Percentiles rank a stretch among this genome's conserved stretches.
Conservation (phyloP, 2,888 invertebrate genomes). For the Gymnocheta viridis region DNA sequence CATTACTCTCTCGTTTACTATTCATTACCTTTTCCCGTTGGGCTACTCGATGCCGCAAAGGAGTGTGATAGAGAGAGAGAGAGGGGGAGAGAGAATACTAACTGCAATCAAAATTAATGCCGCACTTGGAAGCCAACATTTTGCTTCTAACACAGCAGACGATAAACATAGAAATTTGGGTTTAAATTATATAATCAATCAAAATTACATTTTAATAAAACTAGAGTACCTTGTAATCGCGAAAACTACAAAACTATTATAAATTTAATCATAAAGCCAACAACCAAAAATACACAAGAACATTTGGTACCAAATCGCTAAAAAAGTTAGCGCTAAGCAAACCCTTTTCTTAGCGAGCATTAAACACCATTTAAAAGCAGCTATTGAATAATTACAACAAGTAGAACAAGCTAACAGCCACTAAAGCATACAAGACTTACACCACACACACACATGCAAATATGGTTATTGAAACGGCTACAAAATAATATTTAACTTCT, state of each 20-base stretch:
- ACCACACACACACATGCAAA: neutral
- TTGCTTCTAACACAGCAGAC: no score
- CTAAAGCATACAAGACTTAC: conserved; percentile 19
- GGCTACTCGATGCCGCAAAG: no score
- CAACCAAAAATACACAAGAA: neutral
- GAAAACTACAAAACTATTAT: neutral
- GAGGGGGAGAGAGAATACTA: no score
- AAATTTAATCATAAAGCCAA: neutral
- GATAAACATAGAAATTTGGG: no score
- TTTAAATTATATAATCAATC: no score
- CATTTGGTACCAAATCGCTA: conserved; percentile 9
- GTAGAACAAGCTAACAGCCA: conserved; percentile 21
- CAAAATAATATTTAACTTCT: conserved; percentile 54
- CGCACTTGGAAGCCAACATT: no score
- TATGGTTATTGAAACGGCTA: conserved; percentile 15
- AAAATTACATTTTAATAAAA: no score
- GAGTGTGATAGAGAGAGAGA: no score
- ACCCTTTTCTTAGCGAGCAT: conserved; percentile 8
- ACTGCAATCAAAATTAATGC: no score
- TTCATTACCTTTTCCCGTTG: no score
- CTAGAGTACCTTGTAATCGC: no score
- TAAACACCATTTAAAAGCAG: conserved; percentile 45
- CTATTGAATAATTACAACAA: conserved; percentile 51
- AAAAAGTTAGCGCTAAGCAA: conserved; percentile 31
- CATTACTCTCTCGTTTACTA: no score